phyloP scores from a whole-genome alignment of 2,113 vertebrate species.

The Mobula birostris region DNA sequence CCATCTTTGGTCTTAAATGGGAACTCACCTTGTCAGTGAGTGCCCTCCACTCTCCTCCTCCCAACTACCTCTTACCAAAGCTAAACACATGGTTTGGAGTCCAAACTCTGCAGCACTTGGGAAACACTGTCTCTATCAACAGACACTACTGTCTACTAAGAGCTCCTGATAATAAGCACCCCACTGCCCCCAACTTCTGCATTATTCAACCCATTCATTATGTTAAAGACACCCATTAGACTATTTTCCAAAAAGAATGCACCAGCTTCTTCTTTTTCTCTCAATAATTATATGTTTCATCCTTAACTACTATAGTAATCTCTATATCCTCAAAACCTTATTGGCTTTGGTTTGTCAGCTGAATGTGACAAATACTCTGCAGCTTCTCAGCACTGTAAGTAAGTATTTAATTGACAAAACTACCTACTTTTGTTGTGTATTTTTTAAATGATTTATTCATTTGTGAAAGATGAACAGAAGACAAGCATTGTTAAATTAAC shows the following conservation, averaged over 20 bases:
- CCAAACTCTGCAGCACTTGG: background rate
- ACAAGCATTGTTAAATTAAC: background rate
- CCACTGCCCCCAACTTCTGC: background rate
- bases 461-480: slow-evolving; percentile 6
- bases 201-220: background rate
- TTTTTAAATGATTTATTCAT: background rate
- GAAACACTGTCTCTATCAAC: background rate
- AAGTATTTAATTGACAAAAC: background rate
- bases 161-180: background rate
- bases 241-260: background rate
- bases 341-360: slow-evolving; percentile 10
- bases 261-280: background rate
- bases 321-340: background rate
- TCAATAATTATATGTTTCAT: too few species aligned
- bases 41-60: background rate
- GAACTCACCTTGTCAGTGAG: too few species aligned
- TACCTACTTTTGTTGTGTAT: background rate
- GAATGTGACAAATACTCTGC: background rate
- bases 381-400: background rate
- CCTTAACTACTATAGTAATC: background rate
- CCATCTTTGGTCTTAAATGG: background rate
- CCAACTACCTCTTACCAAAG: background rate
- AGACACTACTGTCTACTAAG: background rate
- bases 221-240: background rate
- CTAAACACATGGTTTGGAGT: background rate